phyloP scores from a whole-genome alignment of 2,797 vertebrate genomes.

The Lagodon rhomboides region DNA sequence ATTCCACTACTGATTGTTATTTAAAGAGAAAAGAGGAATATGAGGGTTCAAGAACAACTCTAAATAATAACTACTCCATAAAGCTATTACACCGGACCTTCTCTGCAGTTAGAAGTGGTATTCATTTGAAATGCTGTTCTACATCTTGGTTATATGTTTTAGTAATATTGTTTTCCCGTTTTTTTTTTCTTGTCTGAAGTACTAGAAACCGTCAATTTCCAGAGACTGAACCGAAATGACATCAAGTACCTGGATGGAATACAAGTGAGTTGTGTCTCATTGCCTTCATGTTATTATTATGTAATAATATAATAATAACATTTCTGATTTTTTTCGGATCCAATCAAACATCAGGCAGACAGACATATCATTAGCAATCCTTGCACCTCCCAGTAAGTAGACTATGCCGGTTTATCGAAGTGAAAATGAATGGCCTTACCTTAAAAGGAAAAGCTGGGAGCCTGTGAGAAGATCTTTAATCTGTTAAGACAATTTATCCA shows the following conservation, averaged over 20 bases:
- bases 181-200: conserved; percentile 70
- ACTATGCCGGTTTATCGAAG: too few species aligned
- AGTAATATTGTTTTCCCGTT: background rate
- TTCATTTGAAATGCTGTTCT: background rate
- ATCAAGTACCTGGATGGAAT: conserved; percentile 83
- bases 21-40: background rate
- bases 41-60: background rate
- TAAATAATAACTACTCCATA: background rate
- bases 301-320: too few species aligned
- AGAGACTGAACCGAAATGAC: conserved; percentile 80
- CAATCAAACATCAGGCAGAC: conserved; percentile 1
- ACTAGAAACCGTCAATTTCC: conserved; percentile 91
- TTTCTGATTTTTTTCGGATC: background rate
- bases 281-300: background rate
- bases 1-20: background rate
- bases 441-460: background rate
- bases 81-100: background rate
- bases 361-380: background rate
- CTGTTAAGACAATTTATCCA: background rate
- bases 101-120: background rate
- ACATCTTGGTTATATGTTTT: background rate
- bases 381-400: background rate
- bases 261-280: conserved; percentile 83
- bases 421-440: too few species aligned
- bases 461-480: background rate